These are phyloP conservation scores for Lasiommata megera DNA, from an alignment of 2,888 invertebrate species.

Conservation along the genomic window DNA sequence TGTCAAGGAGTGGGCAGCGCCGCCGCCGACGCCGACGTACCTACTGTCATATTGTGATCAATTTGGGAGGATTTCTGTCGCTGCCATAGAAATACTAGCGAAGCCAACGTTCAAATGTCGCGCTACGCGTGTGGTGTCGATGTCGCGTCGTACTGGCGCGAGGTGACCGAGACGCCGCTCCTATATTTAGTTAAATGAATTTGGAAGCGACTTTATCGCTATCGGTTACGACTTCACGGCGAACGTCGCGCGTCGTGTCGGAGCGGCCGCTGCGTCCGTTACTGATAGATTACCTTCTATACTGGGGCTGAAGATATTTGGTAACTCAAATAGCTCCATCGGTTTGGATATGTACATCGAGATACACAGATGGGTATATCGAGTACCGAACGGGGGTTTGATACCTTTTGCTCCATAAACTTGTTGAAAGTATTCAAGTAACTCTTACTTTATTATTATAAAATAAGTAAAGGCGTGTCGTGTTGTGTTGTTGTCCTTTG, in stretches of 20 bases:
- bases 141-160: background rate
- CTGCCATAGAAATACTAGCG: background rate
- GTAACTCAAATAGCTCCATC: too few relatives aligned
- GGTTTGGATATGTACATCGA: too few relatives aligned
- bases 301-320: background rate
- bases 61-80: too few relatives aligned
- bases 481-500: too few relatives aligned
- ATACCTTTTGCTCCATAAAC: too few relatives aligned
- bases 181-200: constrained; percentile 8
- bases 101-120: background rate
- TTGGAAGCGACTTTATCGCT: background rate
- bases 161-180: background rate
- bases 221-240: background rate
- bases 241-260: background rate
- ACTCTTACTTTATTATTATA: too few relatives aligned
- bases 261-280: background rate
- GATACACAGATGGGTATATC: too few relatives aligned
- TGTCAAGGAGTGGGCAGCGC: background rate
- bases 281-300: constrained; percentile 1
- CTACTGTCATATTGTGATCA: too few relatives aligned
- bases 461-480: too few relatives aligned
- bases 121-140: background rate
- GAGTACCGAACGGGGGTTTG: too few relatives aligned
- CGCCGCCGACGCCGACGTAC: background rate
- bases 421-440: too few relatives aligned